phyloP scores from a whole-genome alignment of 2,113 vertebrate species.

The Oreamnos americanus region DNA sequence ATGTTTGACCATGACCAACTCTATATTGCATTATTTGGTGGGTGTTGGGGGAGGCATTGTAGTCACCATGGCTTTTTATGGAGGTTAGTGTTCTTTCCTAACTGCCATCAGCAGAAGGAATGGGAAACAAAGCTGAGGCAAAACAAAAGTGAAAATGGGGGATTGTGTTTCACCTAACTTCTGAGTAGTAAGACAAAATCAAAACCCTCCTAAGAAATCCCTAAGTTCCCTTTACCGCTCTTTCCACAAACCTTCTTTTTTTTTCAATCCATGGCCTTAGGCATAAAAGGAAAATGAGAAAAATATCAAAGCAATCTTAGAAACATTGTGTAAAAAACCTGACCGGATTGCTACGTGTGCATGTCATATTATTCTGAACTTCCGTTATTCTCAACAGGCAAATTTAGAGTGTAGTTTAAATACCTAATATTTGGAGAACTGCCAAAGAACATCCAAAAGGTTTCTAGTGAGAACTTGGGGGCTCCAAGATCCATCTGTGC shows the following conservation, averaged over 20 bases:
- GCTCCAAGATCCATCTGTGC: background rate
- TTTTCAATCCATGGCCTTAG: background rate
- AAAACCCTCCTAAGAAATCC: conserved; percentile 22
- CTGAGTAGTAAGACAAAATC: conserved; percentile 37
- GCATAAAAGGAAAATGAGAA: conserved; percentile 36
- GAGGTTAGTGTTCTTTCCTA: background rate
- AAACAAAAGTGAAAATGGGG: background rate
- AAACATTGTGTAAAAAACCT: conserved; percentile 50
- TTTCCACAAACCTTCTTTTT: conserved; percentile 17
- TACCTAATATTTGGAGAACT: conserved; percentile 28
- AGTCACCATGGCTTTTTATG: background rate
- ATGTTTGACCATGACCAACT: background rate
- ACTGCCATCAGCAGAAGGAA: background rate
- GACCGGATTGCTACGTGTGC: conserved; percentile 34
- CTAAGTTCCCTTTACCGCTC: conserved; percentile 15
- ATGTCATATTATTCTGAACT: conserved; percentile 46
- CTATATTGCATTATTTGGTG: background rate
- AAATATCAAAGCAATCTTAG: conserved; percentile 35
- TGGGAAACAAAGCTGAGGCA: background rate
- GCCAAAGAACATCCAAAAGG: background rate
- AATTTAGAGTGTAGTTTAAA: background rate
- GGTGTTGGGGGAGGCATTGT: background rate
- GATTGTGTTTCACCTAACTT: conserved; percentile 3
- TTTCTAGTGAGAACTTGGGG: conserved; percentile 6
- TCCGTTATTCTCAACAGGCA: conserved; percentile 27